Conservation (phyloP, 2,113 vertebrate genomes). For the rabbit (Oryctolagus cuniculus) region DNA sequence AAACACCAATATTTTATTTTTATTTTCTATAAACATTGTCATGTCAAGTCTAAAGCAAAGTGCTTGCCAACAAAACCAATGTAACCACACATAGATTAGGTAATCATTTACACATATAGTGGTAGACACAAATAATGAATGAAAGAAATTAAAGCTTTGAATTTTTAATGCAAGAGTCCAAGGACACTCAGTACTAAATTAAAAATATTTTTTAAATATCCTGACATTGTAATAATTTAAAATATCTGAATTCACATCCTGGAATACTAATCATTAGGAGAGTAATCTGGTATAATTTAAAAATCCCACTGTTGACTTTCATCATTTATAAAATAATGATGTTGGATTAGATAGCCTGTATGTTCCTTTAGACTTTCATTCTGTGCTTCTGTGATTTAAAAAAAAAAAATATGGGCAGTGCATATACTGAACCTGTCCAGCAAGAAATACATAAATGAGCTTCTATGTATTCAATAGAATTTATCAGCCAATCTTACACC, state of each 20-base stretch:
- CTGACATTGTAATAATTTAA: neutral
- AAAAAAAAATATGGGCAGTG: neutral
- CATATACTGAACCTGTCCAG: neutral
- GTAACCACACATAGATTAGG: neutral
- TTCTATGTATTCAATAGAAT: neutral
- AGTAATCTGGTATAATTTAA: neutral
- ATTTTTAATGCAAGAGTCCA: neutral
- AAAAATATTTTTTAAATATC: neutral
- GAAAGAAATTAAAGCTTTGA: neutral
- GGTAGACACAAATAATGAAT: neutral
- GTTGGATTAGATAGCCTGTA: neutral
- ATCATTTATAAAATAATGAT: neutral
- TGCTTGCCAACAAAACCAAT: slow-evolving; percentile 25
- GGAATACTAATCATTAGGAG: neutral
- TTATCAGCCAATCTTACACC: neutral
- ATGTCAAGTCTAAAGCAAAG: neutral
- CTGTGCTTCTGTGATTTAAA: slow-evolving; percentile 20
- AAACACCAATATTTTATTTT: neutral
- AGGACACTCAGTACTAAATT: neutral
- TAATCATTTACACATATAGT: neutral
- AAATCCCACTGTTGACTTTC: neutral
- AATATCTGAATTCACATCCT: neutral
- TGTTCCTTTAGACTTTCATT: neutral
- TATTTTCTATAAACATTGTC: slow-evolving; percentile 4
- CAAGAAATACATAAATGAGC: neutral